Conservation (phyloP, 2,113 vertebrate genomes). For the Eolophus roseicapilla region DNA sequence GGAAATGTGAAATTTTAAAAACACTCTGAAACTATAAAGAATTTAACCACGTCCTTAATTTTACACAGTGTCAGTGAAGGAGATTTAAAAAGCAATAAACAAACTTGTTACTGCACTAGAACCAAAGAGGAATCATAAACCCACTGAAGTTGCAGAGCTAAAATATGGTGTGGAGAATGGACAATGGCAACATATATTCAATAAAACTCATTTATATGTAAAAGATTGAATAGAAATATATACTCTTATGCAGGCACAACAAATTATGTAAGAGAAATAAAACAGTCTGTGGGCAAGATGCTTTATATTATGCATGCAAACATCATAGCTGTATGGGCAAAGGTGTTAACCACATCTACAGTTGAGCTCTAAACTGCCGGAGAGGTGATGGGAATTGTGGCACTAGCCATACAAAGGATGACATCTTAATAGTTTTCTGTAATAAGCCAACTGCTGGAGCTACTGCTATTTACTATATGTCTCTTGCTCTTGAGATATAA, state of each 20-base stretch:
- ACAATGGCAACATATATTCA: slow-evolving; percentile 63
- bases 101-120: slow-evolving; percentile 45
- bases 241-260: not conserved
- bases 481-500: slow-evolving; percentile 18
- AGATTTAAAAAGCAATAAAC: slow-evolving; percentile 68
- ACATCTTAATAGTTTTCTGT: slow-evolving; percentile 29
- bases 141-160: not conserved
- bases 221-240: slow-evolving; percentile 54
- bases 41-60: slow-evolving; percentile 52
- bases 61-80: slow-evolving; percentile 36
- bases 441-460: slow-evolving; percentile 26
- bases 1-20: slow-evolving; percentile 43
- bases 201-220: slow-evolving; percentile 68
- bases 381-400: slow-evolving; percentile 3
- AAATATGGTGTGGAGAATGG: slow-evolving; percentile 39
- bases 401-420: not conserved
- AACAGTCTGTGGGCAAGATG: not conserved
- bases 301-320: not conserved
- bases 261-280: slow-evolving; percentile 5
- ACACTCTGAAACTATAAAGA: slow-evolving; percentile 31
- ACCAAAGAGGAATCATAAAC: slow-evolving; percentile 61
- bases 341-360: slow-evolving; percentile 22
- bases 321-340: not conserved
- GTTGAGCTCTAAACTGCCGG: not conserved
- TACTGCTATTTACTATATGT: slow-evolving; percentile 2